Evolutionary conservation across 2,113 vertebrate genomes (phyloP).

Genomic region (Nymphicus hollandicus): DNA sequence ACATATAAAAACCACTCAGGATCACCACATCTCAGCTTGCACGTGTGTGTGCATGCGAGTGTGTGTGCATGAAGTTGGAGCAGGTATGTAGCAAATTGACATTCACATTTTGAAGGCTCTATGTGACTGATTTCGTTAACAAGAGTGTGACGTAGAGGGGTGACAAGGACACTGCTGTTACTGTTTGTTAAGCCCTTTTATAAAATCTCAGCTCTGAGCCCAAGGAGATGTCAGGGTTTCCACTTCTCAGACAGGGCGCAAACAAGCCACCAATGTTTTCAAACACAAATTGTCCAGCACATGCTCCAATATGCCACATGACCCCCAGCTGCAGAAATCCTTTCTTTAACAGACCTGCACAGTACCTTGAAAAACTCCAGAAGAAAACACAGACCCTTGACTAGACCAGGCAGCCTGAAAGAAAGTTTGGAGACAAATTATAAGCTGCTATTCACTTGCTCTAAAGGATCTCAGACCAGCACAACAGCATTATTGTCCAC

Average conservation of each 20-base stretch:
- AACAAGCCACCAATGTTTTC: not conserved
- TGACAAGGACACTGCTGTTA: not conserved
- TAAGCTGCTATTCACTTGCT: not conserved
- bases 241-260: not conserved
- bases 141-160: not conserved
- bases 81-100: not conserved
- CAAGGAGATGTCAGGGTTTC: not conserved
- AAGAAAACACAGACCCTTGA: not conserved
- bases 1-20: not conserved
- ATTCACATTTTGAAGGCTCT: not conserved
- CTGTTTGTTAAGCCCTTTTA: not conserved
- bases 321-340: not conserved
- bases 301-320: accelerated
- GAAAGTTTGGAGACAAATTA: not conserved
- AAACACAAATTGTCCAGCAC: not conserved
- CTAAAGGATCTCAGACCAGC: not conserved
- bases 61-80: not conserved
- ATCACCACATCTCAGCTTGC: not conserved
- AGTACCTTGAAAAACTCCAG: not conserved
- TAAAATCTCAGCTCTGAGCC: not conserved
- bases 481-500: not conserved
- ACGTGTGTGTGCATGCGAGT: no score
- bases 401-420: not conserved
- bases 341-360: not conserved
- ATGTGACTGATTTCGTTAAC: not conserved